Conservation (phyloP, 2,113 vertebrate genomes). For the Spilogale gracilis region DNA sequence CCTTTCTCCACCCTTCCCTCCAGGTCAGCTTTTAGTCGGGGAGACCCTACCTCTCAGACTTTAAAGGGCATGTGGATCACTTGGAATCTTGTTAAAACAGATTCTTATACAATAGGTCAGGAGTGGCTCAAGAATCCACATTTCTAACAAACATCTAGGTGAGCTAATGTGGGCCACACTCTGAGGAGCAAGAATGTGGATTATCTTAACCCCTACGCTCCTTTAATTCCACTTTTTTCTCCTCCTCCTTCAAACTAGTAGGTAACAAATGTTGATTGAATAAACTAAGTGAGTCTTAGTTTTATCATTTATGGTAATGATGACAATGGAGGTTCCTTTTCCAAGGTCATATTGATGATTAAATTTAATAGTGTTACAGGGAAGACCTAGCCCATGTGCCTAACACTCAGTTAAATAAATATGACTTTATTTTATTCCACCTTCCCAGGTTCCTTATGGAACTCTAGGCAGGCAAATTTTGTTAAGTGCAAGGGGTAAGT, state of each 20-base stretch:
- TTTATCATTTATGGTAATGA: background rate
- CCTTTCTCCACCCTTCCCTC: background rate
- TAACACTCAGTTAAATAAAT: constrained; percentile 7
- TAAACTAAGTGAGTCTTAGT: background rate
- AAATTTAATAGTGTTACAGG: background rate
- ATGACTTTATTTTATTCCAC: background rate
- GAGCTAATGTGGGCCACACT: background rate
- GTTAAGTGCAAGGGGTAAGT: background rate
- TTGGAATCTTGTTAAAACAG: background rate
- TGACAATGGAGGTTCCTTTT: background rate
- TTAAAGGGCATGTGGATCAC: background rate
- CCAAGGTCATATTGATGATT: background rate
- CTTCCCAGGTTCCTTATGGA: background rate
- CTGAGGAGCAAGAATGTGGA: background rate
- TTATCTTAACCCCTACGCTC: background rate
- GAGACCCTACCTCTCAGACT: background rate
- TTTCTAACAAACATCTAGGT: background rate
- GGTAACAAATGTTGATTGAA: background rate
- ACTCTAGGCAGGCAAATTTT: background rate
- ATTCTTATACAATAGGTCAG: background rate
- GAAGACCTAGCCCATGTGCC: background rate
- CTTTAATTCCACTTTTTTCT: background rate
- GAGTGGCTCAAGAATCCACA: background rate
- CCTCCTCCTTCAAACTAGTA: background rate
- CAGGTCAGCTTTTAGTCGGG: background rate